A percentile compares a stretch with the other conserved stretches of the same genome.
Conservation (phyloP, 2,113 vertebrate genomes). For the Hippocampus abdominalis region DNA sequence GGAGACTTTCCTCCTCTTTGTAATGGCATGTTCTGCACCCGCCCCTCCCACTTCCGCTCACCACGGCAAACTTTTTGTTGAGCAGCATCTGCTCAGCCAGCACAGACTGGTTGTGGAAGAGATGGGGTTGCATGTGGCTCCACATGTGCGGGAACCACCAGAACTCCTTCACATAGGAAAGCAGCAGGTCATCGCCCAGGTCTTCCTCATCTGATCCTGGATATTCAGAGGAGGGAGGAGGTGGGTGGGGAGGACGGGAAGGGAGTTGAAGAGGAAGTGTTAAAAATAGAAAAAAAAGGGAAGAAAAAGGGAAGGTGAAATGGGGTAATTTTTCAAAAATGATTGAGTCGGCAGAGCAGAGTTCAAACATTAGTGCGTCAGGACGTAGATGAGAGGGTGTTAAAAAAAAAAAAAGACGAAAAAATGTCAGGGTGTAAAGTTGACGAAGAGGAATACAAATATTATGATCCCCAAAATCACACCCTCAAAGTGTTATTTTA, state of each 20-base stretch:
- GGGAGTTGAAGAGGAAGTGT: neutral
- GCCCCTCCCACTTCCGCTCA: slow-evolving; percentile 66
- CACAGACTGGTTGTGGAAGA: slow-evolving; percentile 97
- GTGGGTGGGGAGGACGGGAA: neutral
- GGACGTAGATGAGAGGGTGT: slow-evolving; percentile 14
- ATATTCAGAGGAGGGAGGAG: neutral
- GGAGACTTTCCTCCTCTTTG: neutral
- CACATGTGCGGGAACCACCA: slow-evolving; percentile 99
- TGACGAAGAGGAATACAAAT: neutral
- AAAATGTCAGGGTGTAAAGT: slow-evolving; percentile 3
- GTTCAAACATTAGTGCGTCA: slow-evolving; percentile 29
- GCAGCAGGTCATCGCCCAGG: slow-evolving; percentile 88
- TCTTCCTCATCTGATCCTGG: slow-evolving; percentile 93
- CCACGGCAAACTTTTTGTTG: slow-evolving; percentile 95
- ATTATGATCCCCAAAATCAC: slow-evolving; percentile 6
- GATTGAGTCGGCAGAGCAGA: slow-evolving; percentile 12
- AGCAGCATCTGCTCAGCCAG: slow-evolving; percentile 95
- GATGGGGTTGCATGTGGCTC: slow-evolving; percentile 99
- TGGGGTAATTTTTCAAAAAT: slow-evolving; percentile 18
- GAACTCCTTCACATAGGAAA: slow-evolving; percentile 91
- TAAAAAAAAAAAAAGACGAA: slow-evolving; percentile 3
- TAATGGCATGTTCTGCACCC: neutral
- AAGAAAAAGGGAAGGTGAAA: slow-evolving; percentile 35
- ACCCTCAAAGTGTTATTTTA: slow-evolving; percentile 3
- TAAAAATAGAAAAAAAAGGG: slow-evolving; percentile 34